Base-by-base conservation (phyloP, 2,888 invertebrate species). In the Machimus atricapillus region DNA sequence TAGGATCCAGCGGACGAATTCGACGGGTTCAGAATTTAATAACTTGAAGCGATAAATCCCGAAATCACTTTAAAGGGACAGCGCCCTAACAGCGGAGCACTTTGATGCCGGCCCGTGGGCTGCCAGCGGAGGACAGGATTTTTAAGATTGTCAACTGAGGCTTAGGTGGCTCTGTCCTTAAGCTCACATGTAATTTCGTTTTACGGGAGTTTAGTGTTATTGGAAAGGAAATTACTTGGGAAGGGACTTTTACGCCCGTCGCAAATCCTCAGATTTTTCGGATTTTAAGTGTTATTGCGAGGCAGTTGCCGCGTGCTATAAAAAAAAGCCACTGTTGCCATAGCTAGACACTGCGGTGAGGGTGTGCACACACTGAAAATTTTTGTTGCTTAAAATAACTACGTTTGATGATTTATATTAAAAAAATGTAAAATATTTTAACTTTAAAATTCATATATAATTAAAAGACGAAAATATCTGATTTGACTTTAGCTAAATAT, bases 1-100 rank as follows among this genome's bases (percentile, higher is more conserved):
- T 66, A 23, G 66, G 23, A 27, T 66, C 23, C 66, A 12, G 66
- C 4, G 27, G 66, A 66, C 66, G 66, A 12, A 66, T 66, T 66
- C 66, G 66, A 66, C 23, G 27, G 66, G 27, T 23, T 27, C 27
- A 66, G 34, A 37, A 76, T 76, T 76, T 76, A 76, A 76, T 76
- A 76, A 76, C 76, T 76, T 76, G 8, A 76, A 76, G 76, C 37
- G 76, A 76, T 76, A 76, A 76, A 76, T 37, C 76, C 19, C 37
- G 76, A 76, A 76, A 76, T 34, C 37, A 76, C 76, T 76, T 76
- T 76, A 76, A 76, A 76, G 34, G 76, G 76, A 66, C 66, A 66
- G 66, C 16, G 43, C 52, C 52, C 52, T 19, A 52, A 52, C 52
- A 66, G 66, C 23, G 19, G n/a, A 66, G 27, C 66, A 66, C 66